These are phyloP conservation scores for Geophilus truncorum DNA, from an alignment of 2,888 invertebrate species.

Conservation along the genomic window DNA sequence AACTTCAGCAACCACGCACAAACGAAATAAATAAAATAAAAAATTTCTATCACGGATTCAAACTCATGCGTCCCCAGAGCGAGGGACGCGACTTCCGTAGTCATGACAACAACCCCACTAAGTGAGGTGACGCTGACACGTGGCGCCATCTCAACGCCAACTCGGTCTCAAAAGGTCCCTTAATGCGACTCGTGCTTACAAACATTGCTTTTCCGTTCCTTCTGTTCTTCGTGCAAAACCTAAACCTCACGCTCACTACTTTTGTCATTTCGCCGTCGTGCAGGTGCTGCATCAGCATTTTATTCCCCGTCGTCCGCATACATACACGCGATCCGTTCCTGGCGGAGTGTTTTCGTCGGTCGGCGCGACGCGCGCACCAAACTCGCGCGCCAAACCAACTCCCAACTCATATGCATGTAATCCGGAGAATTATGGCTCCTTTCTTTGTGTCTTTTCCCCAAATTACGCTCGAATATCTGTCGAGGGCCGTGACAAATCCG, in stretches of 20 bases:
- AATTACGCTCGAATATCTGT: not conserved
- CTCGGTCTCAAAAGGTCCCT: not conserved
- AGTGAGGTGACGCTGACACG: slow-evolving; percentile 10
- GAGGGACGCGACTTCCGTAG: not conserved
- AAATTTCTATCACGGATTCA: not conserved
- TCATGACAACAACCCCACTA: not conserved
- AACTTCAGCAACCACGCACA: not conserved
- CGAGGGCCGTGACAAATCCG: not conserved
- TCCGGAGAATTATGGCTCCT: not conserved
- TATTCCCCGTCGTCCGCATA: not conserved
- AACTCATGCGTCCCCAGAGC: not conserved
- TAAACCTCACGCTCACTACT: not conserved
- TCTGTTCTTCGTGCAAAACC: too few relatives aligned
- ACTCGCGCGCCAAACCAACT: not conserved
- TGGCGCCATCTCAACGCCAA: not conserved
- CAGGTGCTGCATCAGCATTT: not conserved
- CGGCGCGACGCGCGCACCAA: not conserved
- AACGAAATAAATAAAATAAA: not conserved
- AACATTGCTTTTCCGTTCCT: not conserved
- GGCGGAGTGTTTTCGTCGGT: not conserved
- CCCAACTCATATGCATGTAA: not conserved
- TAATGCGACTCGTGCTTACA: slow-evolving; percentile 5
- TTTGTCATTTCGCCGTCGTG: not conserved
- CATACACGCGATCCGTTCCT: not conserved
- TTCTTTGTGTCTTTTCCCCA: not conserved